Evolutionary conservation across 2,113 vertebrate genomes (phyloP), one percentile per base, ranked within the genome.

Genomic region (Marmota monax): DNA sequence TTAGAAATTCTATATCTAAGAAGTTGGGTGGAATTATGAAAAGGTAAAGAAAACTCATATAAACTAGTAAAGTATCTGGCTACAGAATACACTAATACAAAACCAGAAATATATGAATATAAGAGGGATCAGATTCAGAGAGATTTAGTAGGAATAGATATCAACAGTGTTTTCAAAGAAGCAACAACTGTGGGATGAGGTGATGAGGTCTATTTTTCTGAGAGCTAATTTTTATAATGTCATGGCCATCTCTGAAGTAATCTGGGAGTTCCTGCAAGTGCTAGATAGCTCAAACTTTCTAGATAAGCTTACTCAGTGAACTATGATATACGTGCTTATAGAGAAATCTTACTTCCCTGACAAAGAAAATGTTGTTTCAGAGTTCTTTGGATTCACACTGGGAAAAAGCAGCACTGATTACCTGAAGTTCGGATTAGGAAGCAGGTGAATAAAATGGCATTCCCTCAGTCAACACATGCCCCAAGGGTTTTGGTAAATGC

Each of bases 1-100:
- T 79, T 88, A 56, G 76, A 90, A 96, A 97, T 90, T 90, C 84
- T 82, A 76, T 69, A 92, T 58, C 53, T 83, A 73, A 67, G 42
- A 79, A 95, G 69, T 45, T 95, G 37, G 51, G 77, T 20, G 84
- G n/a, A 79, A 87, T 83, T 58, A 88, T 72, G 56, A 90, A 90
- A 95, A 83, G 88, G 56, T 32, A 39, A 84, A 65, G 70, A 92
- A 67, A 88, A 92, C 67, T 63, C 70, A 88, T 18, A 61, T 27
- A 91, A 89, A 39, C 51, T 42, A 48, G 73, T 11, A 45, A 94
- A 88, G 37, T 90, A 90, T 84, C 74, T 95, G 32, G 61, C 77
- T 84, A 79, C 2, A 56, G 32, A 56, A 73, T 70, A 80, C 29
- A 65, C 32, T 84, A 76, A 73, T n/a, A 80, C 2, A 94, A 92